A percentile compares a stretch with the other conserved stretches of the same genome.
These are phyloP conservation scores for Trachelus iudaicus DNA, from an alignment of 2,888 invertebrate genomes.

Conservation along the genomic window DNA sequence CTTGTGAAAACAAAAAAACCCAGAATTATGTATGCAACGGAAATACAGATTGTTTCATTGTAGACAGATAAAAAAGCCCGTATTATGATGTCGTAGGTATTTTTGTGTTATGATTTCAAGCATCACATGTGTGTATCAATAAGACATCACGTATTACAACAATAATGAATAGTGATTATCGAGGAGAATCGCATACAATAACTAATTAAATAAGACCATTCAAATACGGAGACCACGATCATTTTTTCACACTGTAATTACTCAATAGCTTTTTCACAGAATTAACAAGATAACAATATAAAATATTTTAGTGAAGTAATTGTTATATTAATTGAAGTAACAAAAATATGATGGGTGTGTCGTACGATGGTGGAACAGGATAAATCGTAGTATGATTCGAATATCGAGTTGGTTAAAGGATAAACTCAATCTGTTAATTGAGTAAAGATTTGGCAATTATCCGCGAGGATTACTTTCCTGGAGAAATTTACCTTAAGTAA, in stretches of 20 bases:
- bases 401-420: neutral
- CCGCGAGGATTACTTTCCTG: neutral
- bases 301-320: constrained; percentile 32
- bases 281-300: constrained; percentile 33
- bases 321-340: constrained; percentile 27
- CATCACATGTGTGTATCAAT: neutral
- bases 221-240: constrained; percentile 23
- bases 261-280: constrained; percentile 61
- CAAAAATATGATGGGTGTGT: constrained; percentile 8
- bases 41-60: constrained; percentile 15
- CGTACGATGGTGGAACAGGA: neutral
- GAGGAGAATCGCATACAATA: constrained; percentile 20
- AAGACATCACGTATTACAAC: neutral
- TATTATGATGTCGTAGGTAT: neutral
- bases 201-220: constrained; percentile 27
- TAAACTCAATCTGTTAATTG: neutral
- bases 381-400: neutral
- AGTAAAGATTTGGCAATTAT: neutral
- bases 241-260: constrained; percentile 50
- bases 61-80: constrained; percentile 6
- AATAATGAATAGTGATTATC: neutral
- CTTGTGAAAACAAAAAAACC: neutral
- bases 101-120: neutral
- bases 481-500: neutral
- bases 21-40: constrained; percentile 2